phyloP scores from a whole-genome alignment of 2,888 invertebrate genomes.

The Rhagonycha lutea region DNA sequence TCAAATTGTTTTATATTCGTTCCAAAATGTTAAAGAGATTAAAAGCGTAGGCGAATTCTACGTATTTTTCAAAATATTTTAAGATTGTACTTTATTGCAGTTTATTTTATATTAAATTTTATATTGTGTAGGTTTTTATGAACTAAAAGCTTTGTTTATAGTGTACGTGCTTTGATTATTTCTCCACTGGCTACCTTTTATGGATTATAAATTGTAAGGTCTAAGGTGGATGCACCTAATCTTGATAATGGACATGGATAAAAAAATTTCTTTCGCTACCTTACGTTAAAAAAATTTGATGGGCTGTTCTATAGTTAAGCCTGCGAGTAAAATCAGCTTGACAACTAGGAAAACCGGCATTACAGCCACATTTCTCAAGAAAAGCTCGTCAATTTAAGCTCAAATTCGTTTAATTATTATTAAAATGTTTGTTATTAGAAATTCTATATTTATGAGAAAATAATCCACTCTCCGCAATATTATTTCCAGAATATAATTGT shows the following conservation, averaged over 20 bases:
- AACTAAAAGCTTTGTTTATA: not conserved
- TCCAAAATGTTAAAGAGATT: not conserved
- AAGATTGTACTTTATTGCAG: not conserved
- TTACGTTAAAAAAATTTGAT: not conserved
- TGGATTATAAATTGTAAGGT: not conserved
- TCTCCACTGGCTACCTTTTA: not conserved
- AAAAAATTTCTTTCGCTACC: not conserved
- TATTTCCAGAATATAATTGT: not conserved
- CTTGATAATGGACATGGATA: not conserved
- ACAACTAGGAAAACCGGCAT: not conserved
- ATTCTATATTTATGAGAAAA: not conserved
- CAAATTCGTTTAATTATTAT: too few relatives aligned
- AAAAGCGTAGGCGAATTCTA: not conserved
- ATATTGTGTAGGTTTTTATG: not conserved
- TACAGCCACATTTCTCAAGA: not conserved
- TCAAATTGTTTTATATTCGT: not conserved
- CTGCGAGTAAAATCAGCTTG: not conserved
- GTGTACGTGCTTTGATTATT: not conserved
- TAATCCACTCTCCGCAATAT: not conserved
- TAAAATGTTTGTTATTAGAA: not conserved
- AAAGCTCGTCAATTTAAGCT: not conserved
- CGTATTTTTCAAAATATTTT: not conserved
- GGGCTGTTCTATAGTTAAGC: not conserved
- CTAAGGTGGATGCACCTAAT: not conserved
- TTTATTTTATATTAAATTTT: not conserved